Base-by-base conservation (phyloP, 2,888 invertebrate species). In the Callosobruchus maculatus region DNA sequence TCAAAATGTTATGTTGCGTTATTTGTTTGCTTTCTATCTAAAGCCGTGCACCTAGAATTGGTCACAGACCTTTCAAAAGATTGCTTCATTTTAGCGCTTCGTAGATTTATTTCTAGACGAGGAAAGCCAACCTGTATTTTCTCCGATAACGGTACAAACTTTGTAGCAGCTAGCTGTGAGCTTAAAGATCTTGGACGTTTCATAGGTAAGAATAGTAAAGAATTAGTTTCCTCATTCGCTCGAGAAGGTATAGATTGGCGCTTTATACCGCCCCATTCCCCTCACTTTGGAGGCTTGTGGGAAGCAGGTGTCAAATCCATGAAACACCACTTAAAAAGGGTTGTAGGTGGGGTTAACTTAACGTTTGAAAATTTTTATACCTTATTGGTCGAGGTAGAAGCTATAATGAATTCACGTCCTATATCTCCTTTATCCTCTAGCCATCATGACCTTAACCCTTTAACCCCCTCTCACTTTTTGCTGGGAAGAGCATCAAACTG, bases 401-500 rank as follows among this genome's bases (percentile, higher is more conserved):
- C 81, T 0, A 73, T 77, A 22, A 71, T 83, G 18, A 83, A 84
- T 77, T 82, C 79, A 9, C 71, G 82, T 31, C 83, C 83, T 73
- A 49, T 80, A 21, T 74, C 68, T n/a, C 75, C 77, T 71, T 26
- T 80, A 20, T 76, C 74, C n/a, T 70, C 72, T 21, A 75, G 75
- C 70, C 77, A 77, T 4, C 71, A 75, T 68, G 79, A 78, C 69
- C 66, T 71, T 20, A 20, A 20, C 49, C 74, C 76, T 4, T 70
- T 78, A 20, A 79, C 77, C 5, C 78, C 79, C 18, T 68, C 72
- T n/a, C 78, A 78, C 66, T 78, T 79, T 72, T 68, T 78, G n/a
- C 75, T 69, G 20, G 20, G 70, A 20, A 68, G 71, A n/a, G 72
- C 75, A 2, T 70, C 78, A 0, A 73, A 71, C 18, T 22, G 73